phyloP scores from a whole-genome alignment of 2,113 vertebrate genomes.

The Psilopsiagon aymara region DNA sequence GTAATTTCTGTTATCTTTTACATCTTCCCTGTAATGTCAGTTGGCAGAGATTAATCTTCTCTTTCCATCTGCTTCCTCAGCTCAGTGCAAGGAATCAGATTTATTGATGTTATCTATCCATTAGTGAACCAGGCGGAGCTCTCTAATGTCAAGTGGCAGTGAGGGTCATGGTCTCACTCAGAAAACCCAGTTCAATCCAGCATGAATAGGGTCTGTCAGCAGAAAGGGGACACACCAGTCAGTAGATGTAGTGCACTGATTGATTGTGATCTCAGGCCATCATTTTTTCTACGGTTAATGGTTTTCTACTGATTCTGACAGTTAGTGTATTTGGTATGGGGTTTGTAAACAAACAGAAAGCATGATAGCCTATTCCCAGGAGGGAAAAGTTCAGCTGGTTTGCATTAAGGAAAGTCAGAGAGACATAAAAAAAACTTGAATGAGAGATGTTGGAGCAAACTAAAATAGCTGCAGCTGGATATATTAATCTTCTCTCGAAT shows the following conservation, averaged over 20 bases:
- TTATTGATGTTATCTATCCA: slow-evolving; percentile 53
- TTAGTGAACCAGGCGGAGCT: slow-evolving; percentile 29
- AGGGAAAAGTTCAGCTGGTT: background rate
- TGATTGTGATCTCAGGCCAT: accelerated
- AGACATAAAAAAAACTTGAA: background rate
- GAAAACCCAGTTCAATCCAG: background rate
- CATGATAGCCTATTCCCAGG: background rate
- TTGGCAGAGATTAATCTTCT: slow-evolving; percentile 43
- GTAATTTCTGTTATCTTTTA: slow-evolving; percentile 68
- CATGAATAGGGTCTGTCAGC: background rate
- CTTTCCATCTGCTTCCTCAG: slow-evolving; percentile 42
- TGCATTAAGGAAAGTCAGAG: background rate
- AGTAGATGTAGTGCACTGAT: background rate
- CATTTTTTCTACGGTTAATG: background rate
- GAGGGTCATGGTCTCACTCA: slow-evolving; percentile 7
- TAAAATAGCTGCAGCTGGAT: background rate
- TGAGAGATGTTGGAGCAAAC: background rate
- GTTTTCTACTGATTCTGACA: background rate
- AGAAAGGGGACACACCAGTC: background rate
- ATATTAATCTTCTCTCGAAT: background rate
- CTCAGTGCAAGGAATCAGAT: slow-evolving; percentile 6
- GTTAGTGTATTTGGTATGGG: background rate
- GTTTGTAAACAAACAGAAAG: background rate
- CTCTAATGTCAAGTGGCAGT: slow-evolving; percentile 3
- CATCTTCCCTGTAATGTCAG: slow-evolving; percentile 25